Evolutionary conservation across 2,888 invertebrate species (phyloP).

Genomic region (Acronicta psi): DNA sequence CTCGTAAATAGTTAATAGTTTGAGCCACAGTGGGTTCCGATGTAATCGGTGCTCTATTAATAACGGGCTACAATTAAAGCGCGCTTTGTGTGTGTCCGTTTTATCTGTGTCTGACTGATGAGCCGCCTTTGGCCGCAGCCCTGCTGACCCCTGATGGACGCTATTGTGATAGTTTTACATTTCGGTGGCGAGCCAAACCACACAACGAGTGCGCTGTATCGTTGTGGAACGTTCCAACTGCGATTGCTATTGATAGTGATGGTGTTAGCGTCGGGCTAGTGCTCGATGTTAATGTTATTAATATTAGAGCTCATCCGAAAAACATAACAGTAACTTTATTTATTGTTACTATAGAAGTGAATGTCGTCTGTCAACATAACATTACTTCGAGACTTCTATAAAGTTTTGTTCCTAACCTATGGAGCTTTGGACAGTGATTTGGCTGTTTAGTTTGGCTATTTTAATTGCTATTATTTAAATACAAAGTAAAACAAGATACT

Average conservation of each 20-base stretch:
- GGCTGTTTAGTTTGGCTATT: too few relatives aligned
- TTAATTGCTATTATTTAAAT: too few relatives aligned
- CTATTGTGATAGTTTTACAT: slow-evolving; percentile 6
- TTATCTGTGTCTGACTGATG: slow-evolving; percentile 60
- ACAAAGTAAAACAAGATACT: too few relatives aligned
- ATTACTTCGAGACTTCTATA: too few relatives aligned
- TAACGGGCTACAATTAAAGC: slow-evolving; percentile 59
- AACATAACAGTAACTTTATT: neutral
- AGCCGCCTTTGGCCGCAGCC: slow-evolving; percentile 38
- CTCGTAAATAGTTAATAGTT: slow-evolving; percentile 50
- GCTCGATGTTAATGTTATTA: neutral
- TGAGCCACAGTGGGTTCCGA: slow-evolving; percentile 43
- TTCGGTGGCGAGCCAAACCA: slow-evolving; percentile 9
- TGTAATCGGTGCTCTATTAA: slow-evolving; percentile 59
- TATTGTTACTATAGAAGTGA: neutral
- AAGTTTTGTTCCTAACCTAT: too few relatives aligned
- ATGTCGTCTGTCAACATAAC: too few relatives aligned
- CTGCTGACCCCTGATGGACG: slow-evolving; percentile 14
- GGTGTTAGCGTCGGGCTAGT: neutral
- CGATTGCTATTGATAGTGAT: slow-evolving; percentile 6
- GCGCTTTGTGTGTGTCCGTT: slow-evolving; percentile 60
- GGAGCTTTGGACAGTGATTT: too few relatives aligned
- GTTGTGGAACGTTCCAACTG: slow-evolving; percentile 13
- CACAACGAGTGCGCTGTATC: neutral
- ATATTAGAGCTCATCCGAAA: neutral